phyloP scores from a whole-genome alignment of 1,140 invertebrate genomes.

The Helicoverpa zea region DNA sequence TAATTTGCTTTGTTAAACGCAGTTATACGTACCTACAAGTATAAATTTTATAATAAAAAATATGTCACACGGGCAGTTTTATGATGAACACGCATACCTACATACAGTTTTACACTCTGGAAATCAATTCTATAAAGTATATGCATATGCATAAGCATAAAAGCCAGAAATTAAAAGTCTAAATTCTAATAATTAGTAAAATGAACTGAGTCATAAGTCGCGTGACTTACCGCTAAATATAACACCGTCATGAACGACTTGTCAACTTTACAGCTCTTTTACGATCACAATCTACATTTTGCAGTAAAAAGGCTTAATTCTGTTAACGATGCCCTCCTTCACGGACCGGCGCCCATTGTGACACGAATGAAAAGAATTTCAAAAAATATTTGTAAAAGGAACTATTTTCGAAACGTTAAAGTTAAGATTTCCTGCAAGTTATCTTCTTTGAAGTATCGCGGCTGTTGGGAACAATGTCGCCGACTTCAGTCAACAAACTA shows the following conservation, averaged over 20 bases:
- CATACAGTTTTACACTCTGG: no score
- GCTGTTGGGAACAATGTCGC: not conserved
- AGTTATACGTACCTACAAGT: no score
- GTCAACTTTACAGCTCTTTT: not conserved
- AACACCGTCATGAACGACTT: not conserved
- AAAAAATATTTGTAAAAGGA: slow-evolving; percentile 1
- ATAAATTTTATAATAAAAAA: no score
- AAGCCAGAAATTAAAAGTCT: no score
- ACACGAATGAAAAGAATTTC: not conserved
- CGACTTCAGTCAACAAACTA: not conserved
- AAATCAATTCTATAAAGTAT: no score
- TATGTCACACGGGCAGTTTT: no score
- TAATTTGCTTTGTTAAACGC: no score
- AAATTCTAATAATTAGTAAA: not conserved
- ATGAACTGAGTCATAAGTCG: not conserved
- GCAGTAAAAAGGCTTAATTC: slow-evolving; percentile 14
- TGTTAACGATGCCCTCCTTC: not conserved
- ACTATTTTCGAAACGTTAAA: not conserved
- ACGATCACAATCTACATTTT: slow-evolving; percentile 20
- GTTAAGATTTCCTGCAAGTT: not conserved
- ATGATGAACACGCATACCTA: no score
- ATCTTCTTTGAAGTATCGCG: not conserved
- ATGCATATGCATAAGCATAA: no score
- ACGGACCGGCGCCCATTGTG: not conserved
- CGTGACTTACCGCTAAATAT: not conserved